Conservation (phyloP, 2,797 vertebrate species). For the Tapera naevia region DNA sequence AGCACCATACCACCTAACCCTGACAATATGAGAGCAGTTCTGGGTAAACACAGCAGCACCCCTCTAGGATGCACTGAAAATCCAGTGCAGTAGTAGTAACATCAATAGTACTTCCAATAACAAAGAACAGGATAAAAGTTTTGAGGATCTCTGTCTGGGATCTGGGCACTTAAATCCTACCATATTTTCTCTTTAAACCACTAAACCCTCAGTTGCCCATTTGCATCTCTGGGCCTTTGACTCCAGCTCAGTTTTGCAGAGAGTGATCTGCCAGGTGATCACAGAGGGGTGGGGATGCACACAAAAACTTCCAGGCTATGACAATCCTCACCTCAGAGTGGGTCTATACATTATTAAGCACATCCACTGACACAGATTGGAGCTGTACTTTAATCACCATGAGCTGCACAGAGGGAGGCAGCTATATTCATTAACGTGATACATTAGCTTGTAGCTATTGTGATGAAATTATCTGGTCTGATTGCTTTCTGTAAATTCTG, state of each 20-base stretch:
- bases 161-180: background rate
- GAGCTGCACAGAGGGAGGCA: background rate
- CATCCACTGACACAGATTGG: background rate
- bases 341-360: background rate
- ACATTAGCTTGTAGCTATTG: background rate
- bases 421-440: background rate
- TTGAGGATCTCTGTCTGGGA: background rate
- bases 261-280: background rate
- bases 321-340: background rate
- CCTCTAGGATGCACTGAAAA: background rate
- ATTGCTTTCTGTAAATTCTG: background rate
- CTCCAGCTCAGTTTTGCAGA: fast-evolving
- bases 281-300: background rate
- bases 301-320: background rate
- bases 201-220: background rate
- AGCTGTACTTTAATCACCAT: background rate
- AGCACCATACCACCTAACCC: background rate
- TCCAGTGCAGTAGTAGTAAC: background rate
- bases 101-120: background rate
- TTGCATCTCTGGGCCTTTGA: background rate
- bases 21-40: background rate
- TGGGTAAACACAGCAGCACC: background rate
- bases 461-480: background rate
- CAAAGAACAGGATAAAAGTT: background rate
- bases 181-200: background rate